A percentile compares a stretch with the other conserved stretches of the same genome.
Evolutionary conservation across 2,113 vertebrate genomes (phyloP).

Genomic region (Takifugu bimaculatus): DNA sequence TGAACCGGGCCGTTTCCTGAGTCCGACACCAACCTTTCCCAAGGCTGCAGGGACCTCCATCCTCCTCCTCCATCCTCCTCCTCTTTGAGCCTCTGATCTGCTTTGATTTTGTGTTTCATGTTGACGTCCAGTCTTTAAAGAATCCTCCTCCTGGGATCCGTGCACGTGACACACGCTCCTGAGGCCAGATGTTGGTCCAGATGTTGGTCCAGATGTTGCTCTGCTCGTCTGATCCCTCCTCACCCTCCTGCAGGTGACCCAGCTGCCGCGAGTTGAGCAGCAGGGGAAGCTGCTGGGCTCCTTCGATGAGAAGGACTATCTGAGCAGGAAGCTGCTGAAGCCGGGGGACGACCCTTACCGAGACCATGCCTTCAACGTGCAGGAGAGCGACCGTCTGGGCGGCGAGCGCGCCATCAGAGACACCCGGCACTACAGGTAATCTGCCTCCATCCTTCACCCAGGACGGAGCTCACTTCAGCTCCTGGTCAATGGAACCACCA

Average conservation of each 20-base stretch:
- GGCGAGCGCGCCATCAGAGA: constrained; percentile 87
- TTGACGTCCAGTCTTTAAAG: too few relatives aligned
- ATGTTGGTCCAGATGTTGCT: too few relatives aligned
- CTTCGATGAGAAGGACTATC: constrained; percentile 89
- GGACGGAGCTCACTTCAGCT: constrained; percentile 6
- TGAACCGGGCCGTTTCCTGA: constrained; percentile 29
- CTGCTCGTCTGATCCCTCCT: too few relatives aligned
- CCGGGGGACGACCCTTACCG: constrained; percentile 91
- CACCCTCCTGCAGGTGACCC: constrained; percentile 80
- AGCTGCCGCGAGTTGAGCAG: constrained; percentile 73
- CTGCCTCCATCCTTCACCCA: background rate
- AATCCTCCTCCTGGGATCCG: too few relatives aligned
- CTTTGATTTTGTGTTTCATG: constrained; percentile 20
- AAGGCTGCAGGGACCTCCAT: constrained; percentile 17
- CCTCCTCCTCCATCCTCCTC: constrained; percentile 1
- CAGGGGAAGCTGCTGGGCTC: constrained; percentile 71
- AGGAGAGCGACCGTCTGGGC: constrained; percentile 93
- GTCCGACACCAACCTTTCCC: constrained; percentile 42
- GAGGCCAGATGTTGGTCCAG: too few relatives aligned
- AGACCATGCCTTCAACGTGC: constrained; percentile 95
- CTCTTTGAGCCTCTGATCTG: constrained; percentile 11
- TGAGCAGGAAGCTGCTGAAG: constrained; percentile 84
- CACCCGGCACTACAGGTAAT: constrained; percentile 95
- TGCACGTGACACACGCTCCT: too few relatives aligned
- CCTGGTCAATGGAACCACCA: background rate